Percentiles rank a stretch among this genome's conserved stretches.
These are phyloP conservation scores for Oreonectes daqikongensis DNA, from an alignment of 2,797 vertebrate genomes.

Conservation along the genomic window DNA sequence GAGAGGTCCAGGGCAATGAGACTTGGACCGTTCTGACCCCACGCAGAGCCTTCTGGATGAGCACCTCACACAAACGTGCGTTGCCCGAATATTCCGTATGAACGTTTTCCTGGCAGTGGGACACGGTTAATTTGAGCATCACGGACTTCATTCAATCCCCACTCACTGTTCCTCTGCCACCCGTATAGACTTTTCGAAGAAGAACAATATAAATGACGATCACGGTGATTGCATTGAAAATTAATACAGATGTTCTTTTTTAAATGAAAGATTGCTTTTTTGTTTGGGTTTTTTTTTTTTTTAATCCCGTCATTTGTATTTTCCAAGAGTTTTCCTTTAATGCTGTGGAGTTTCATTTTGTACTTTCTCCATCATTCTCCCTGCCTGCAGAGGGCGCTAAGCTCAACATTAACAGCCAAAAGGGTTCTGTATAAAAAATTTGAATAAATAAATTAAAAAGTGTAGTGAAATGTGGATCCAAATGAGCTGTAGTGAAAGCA, in stretches of 20 bases:
- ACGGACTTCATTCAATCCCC: slow-evolving; percentile 53
- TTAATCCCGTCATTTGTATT: slow-evolving; percentile 61
- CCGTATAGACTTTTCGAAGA: slow-evolving; percentile 65
- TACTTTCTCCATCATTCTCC: slow-evolving; percentile 48
- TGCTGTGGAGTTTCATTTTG: slow-evolving; percentile 62
- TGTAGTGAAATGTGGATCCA: slow-evolving; percentile 80
- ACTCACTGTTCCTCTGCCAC: slow-evolving; percentile 55
- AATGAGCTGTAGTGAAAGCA: slow-evolving; percentile 73
- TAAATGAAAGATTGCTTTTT: slow-evolving; percentile 55
- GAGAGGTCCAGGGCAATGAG: slow-evolving; percentile 28
- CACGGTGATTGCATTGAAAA: slow-evolving; percentile 65
- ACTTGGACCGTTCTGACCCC: slow-evolving; percentile 56
- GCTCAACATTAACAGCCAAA: slow-evolving; percentile 71
- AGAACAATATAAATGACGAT: slow-evolving; percentile 66
- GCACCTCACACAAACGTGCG: slow-evolving; percentile 48
- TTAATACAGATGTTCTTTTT: slow-evolving; percentile 39
- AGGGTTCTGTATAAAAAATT: slow-evolving; percentile 76
- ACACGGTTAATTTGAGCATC: slow-evolving; percentile 47
- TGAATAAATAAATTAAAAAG: slow-evolving; percentile 79
- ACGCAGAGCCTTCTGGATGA: slow-evolving; percentile 7
- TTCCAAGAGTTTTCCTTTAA: slow-evolving; percentile 49
- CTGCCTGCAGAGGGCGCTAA: slow-evolving; percentile 64
- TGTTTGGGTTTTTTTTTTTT: slow-evolving; percentile 67
- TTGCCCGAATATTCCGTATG: slow-evolving; percentile 51
- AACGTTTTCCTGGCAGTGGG: slow-evolving; percentile 45